Evolutionary conservation across 2,888 invertebrate genomes (phyloP).

Genomic region (Drosophila ezoana): DNA sequence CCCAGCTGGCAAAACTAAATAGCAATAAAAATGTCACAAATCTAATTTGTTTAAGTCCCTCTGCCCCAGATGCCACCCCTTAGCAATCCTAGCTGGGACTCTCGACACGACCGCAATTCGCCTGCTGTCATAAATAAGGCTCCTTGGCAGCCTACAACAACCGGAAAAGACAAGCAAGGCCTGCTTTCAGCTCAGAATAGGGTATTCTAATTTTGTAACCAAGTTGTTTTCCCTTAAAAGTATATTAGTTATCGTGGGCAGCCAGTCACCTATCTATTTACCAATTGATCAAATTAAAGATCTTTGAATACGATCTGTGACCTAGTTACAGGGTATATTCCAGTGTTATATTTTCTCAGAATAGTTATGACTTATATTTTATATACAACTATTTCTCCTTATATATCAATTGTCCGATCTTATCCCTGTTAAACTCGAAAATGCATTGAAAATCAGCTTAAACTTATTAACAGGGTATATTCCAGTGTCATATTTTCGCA

Average conservation of each 20-base stretch:
- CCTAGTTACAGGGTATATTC: neutral
- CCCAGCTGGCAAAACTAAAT: constrained; percentile 38
- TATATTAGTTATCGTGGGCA: no score
- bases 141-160: constrained; percentile 32
- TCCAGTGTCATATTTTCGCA: neutral
- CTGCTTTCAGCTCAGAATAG: neutral
- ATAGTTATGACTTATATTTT: no score
- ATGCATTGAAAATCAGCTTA: neutral
- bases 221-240: no score
- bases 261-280: no score
- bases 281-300: no score
- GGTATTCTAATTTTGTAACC: neutral
- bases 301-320: neutral
- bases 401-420: no score
- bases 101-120: constrained; percentile 34
- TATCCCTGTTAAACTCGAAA: neutral
- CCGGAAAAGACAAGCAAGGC: constrained; percentile 11
- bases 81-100: neutral
- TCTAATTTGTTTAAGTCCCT: constrained; percentile 66
- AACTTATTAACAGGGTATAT: neutral
- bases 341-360: no score
- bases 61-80: constrained; percentile 13
- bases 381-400: no score
- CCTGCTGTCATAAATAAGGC: constrained; percentile 46
- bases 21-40: constrained; percentile 75